A percentile compares a stretch with the other conserved stretches of the same genome.
Evolutionary conservation across 2,113 vertebrate genomes (phyloP).

Genomic region (Dromas ardeola): DNA sequence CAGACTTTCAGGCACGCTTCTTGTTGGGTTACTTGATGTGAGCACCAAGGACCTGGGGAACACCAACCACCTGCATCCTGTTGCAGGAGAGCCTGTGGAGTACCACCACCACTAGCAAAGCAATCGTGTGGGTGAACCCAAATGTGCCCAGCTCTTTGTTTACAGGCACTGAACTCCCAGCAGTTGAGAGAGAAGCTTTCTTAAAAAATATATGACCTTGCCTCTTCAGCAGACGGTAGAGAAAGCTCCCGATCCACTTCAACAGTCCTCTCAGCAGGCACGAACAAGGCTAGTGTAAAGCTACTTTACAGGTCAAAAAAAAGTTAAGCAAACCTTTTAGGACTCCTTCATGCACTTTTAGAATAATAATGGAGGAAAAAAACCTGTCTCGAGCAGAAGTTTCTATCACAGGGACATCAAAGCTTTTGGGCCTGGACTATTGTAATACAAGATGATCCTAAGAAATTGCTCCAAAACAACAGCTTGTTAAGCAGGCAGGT

Average conservation of each 20-base stretch:
- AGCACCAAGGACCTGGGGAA: neutral
- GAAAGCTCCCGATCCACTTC: neutral
- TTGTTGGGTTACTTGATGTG: neutral
- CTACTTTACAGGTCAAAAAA: neutral
- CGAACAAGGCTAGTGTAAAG: neutral
- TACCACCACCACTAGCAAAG: neutral
- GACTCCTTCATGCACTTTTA: neutral
- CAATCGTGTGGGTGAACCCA: neutral
- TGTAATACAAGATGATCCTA: constrained; percentile 2
- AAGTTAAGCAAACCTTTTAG: neutral
- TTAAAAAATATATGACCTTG: neutral
- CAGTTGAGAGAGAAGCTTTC: neutral
- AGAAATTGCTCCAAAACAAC: neutral
- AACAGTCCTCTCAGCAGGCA: neutral
- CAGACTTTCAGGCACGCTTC: neutral
- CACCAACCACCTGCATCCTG: neutral
- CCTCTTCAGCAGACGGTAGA: neutral
- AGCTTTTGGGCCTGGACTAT: neutral
- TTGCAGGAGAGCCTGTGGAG: neutral
- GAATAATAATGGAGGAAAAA: neutral
- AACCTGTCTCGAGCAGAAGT: neutral
- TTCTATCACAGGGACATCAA: neutral
- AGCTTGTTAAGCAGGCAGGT: constrained; percentile 26
- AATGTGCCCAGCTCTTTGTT: neutral
- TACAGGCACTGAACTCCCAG: neutral